Evolutionary conservation across 2,797 vertebrate genomes (phyloP).

Genomic region (Tragelaphus eurycerus): DNA sequence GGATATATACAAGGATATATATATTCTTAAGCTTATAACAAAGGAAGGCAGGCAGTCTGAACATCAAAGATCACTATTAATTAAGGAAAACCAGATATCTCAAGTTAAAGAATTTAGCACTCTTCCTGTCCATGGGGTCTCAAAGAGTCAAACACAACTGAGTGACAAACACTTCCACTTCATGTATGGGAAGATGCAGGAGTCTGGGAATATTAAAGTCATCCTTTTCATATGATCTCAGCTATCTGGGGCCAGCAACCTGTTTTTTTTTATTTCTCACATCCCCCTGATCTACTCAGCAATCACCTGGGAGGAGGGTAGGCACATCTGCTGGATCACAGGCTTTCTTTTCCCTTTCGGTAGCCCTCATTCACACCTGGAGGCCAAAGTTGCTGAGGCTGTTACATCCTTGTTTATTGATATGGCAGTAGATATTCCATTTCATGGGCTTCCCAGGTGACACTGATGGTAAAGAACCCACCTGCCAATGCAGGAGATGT

Average conservation of each 20-base stretch:
- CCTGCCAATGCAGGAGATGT: background rate
- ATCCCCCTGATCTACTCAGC: background rate
- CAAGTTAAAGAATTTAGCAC: background rate
- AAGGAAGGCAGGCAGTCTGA: background rate
- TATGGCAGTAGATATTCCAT: background rate
- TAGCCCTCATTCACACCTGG: background rate
- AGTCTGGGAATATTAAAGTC: background rate
- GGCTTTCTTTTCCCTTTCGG: background rate
- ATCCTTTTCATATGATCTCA: background rate
- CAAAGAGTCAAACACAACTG: background rate
- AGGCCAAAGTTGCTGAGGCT: background rate
- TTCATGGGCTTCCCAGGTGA: background rate
- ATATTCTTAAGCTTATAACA: background rate
- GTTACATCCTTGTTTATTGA: background rate
- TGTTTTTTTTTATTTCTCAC: background rate
- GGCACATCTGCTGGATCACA: background rate
- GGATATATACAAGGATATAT: background rate
- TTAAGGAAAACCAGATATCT: background rate
- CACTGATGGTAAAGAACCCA: background rate
- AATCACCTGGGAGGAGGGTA: background rate
- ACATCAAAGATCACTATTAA: background rate
- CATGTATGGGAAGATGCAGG: background rate
- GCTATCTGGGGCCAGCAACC: background rate
- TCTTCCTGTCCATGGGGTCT: background rate
- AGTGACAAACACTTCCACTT: background rate